A percentile compares a stretch with the other conserved stretches of the same genome.
Conservation (phyloP, 2,888 invertebrate species). For the Peribatodes rhomboidaria region DNA sequence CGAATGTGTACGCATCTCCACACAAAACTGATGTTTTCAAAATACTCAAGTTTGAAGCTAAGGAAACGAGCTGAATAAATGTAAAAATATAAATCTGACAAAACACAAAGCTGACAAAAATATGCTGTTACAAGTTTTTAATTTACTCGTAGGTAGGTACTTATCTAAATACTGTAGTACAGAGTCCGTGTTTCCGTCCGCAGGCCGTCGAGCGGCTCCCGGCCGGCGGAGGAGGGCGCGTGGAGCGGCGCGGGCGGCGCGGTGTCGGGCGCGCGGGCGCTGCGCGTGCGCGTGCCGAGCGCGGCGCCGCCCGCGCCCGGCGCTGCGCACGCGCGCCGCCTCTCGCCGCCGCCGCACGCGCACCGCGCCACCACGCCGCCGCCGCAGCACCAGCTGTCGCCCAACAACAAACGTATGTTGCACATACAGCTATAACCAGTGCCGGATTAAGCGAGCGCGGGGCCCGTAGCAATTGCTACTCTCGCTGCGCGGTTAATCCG, state of each 20-base stretch:
- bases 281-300: constrained; percentile 75
- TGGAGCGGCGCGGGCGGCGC: constrained; percentile 52
- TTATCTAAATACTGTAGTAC: not conserved
- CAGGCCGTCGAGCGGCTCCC: constrained; percentile 79
- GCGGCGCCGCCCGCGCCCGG: constrained; percentile 69
- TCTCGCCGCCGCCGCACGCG: constrained; percentile 80
- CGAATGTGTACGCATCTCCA: no score
- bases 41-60: no score
- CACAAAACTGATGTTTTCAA: no score
- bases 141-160: not conserved
- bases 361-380: constrained; percentile 76
- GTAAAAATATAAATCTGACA: no score
- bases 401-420: constrained; percentile 68
- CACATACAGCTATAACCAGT: no score
- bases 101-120: no score
- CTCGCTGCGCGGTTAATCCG: no score
- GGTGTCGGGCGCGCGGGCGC: constrained; percentile 69
- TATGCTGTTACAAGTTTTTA: not conserved
- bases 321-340: constrained; percentile 75
- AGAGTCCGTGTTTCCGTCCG: not conserved
- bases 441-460: no score
- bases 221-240: constrained; percentile 70
- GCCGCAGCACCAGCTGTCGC: constrained; percentile 52
- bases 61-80: no score
- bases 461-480: no score